Evolutionary conservation across 1,140 invertebrate genomes (phyloP).

Genomic region (Diabrotica undecimpunctata): DNA sequence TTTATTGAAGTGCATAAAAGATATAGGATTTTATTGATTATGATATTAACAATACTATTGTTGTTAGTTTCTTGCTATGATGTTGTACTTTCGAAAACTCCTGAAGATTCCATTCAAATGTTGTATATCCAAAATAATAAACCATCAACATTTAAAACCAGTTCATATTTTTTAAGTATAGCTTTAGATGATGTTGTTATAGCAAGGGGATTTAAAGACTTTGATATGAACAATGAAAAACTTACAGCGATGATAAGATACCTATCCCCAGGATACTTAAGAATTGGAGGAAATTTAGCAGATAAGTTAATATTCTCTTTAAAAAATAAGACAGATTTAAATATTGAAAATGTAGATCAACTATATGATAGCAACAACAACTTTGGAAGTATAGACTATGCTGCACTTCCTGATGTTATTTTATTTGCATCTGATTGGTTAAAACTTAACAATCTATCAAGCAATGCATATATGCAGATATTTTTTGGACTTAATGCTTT

Average conservation of each 20-base stretch:
- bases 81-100: neutral
- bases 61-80: too few relatives aligned
- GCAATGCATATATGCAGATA: slow-evolving; percentile 34
- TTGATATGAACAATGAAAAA: slow-evolving; percentile 43
- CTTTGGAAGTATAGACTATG: neutral
- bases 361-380: slow-evolving; percentile 5
- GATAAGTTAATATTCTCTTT: slow-evolving; percentile 59
- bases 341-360: neutral
- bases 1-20: too few relatives aligned
- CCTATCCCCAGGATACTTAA: slow-evolving; percentile 58
- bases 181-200: slow-evolving; percentile 40
- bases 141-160: slow-evolving; percentile 3
- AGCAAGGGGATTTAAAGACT: slow-evolving; percentile 37
- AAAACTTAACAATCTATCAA: slow-evolving; percentile 59
- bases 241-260: slow-evolving; percentile 54
- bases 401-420: slow-evolving; percentile 46
- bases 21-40: too few relatives aligned
- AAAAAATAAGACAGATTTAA: slow-evolving; percentile 28
- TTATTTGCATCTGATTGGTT: slow-evolving; percentile 53
- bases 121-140: slow-evolving; percentile 9
- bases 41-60: too few relatives aligned
- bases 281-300: slow-evolving; percentile 64
- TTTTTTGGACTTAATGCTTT: slow-evolving; percentile 69
- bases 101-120: slow-evolving; percentile 6
- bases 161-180: slow-evolving; percentile 38